Evolutionary conservation across 1,140 invertebrate species (phyloP).

Genomic region (Zaprionus vittiger): DNA sequence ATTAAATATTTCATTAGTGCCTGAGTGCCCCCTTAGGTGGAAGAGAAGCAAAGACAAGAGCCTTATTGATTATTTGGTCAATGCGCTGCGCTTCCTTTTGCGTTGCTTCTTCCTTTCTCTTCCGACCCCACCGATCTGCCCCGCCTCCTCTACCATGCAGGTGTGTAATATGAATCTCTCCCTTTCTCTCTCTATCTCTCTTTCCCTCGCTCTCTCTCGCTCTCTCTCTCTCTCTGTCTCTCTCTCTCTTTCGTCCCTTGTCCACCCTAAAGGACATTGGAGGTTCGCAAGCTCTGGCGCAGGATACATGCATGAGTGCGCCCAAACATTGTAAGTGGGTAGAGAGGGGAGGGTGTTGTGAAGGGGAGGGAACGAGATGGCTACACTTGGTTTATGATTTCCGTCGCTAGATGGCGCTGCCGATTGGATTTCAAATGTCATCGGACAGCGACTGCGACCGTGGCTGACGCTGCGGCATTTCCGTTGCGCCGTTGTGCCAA

Average conservation of each 20-base stretch:
- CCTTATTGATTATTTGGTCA: neutral
- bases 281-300: constrained; percentile 12
- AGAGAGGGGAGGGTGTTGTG: neutral
- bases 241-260: neutral
- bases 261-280: constrained; percentile 28
- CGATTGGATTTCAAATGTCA: constrained; percentile 37
- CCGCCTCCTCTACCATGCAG: constrained; percentile 32
- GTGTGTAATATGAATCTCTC: constrained; percentile 65
- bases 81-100: neutral
- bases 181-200: neutral
- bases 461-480: constrained; percentile 46
- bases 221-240: neutral
- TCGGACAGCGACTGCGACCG: constrained; percentile 31
- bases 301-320: constrained; percentile 65
- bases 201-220: neutral
- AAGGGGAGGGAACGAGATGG: constrained; percentile 14
- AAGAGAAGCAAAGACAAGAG: neutral
- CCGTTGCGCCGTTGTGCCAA: constrained; percentile 28
- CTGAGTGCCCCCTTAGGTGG: neutral
- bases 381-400: constrained; percentile 49
- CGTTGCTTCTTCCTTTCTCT: neutral
- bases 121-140: neutral
- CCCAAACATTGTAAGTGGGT: constrained; percentile 14
- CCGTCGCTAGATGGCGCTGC: constrained; percentile 59
- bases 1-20: neutral